These are phyloP conservation scores for Drosophila repletoides DNA, from an alignment of 1,140 invertebrate species.

Conservation along the genomic window DNA sequence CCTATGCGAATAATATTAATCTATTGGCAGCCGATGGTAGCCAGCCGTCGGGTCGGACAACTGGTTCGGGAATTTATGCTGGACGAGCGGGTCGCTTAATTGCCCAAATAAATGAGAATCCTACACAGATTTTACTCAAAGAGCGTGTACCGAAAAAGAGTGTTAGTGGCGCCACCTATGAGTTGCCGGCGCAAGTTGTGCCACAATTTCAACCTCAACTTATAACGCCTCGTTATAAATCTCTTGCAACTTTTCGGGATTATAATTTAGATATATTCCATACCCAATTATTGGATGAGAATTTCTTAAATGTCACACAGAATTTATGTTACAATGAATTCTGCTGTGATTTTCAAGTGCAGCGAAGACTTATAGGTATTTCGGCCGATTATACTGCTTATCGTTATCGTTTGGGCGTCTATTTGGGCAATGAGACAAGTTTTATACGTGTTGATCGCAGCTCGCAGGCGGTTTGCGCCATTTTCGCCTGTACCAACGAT, in stretches of 20 bases:
- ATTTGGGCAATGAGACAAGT: conserved; percentile 64
- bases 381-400: conserved; percentile 20
- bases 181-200: conserved; percentile 12
- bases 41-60: conserved; percentile 61
- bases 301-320: conserved; percentile 22
- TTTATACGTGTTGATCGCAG: conserved; percentile 67
- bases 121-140: conserved; percentile 55
- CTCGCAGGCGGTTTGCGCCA: conserved; percentile 80
- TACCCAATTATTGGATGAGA: conserved; percentile 26
- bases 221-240: conserved; percentile 34
- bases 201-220: conserved; percentile 32
- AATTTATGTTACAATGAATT: conserved; percentile 49
- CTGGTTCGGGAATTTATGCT: conserved; percentile 83
- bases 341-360: conserved; percentile 46
- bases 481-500: conserved; percentile 78
- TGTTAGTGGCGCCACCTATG: not conserved
- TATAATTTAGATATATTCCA: conserved; percentile 66
- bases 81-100: conserved; percentile 74
- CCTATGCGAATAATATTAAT: conserved; percentile 83
- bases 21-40: conserved; percentile 83
- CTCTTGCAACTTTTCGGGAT: conserved; percentile 53
- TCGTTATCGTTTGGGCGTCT: conserved; percentile 82
- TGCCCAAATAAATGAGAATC: conserved; percentile 51
- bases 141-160: conserved; percentile 62
- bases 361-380: not conserved